phyloP scores from a whole-genome alignment of 1,140 invertebrate species.

The Thaumatotibia leucotreta region DNA sequence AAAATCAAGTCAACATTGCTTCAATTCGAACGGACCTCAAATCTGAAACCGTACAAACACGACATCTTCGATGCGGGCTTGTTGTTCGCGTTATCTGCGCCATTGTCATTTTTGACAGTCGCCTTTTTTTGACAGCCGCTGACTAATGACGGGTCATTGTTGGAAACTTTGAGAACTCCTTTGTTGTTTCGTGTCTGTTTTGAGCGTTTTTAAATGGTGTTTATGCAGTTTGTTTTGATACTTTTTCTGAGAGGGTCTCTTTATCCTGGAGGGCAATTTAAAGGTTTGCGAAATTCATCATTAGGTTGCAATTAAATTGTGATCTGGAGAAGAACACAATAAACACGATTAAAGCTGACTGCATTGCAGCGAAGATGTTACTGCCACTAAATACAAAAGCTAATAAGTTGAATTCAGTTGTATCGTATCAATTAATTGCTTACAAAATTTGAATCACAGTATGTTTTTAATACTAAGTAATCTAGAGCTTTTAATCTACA shows the following conservation, averaged over 20 bases:
- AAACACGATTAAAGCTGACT: no score
- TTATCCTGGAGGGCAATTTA: background rate
- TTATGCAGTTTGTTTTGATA: background rate
- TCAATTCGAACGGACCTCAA: no score
- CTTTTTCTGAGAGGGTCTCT: background rate
- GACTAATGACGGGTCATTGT: conserved; percentile 4
- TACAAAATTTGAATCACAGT: no score
- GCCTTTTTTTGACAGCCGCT: conserved; percentile 3
- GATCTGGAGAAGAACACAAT: no score
- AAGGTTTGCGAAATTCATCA: background rate
- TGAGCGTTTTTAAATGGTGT: background rate
- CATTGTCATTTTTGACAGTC: conserved; percentile 3
- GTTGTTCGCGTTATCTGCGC: background rate
- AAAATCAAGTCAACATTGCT: no score
- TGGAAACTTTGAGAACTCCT: background rate
- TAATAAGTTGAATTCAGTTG: no score
- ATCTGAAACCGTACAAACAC: no score
- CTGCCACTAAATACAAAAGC: no score
- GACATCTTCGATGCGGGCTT: background rate
- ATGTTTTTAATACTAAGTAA: no score
- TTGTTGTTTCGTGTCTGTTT: background rate
- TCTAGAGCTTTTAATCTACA: no score
- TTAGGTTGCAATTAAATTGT: background rate
- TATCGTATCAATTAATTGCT: no score
- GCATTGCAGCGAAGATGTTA: no score